These are phyloP conservation scores for Picathartes gymnocephalus DNA, from an alignment of 2,113 vertebrate genomes.

Conservation along the genomic window DNA sequence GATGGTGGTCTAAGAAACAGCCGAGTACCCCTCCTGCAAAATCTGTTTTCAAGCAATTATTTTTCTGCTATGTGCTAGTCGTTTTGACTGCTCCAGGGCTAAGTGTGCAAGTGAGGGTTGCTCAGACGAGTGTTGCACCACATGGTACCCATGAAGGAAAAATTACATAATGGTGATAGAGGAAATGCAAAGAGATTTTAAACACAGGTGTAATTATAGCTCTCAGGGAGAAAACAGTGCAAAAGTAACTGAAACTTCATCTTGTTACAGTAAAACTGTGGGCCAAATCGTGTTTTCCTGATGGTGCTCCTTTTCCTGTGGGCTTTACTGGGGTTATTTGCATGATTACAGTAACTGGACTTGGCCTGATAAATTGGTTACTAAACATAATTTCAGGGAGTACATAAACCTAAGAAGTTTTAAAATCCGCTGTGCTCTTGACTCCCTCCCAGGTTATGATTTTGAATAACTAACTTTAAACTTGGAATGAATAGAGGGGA, in stretches of 20 bases:
- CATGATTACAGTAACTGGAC: background rate
- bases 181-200: background rate
- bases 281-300: background rate
- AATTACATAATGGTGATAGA: background rate
- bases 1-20: background rate
- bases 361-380: background rate
- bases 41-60: background rate
- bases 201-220: background rate
- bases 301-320: background rate
- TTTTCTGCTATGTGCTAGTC: background rate
- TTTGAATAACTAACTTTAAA: background rate
- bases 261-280: background rate
- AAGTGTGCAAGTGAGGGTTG: background rate
- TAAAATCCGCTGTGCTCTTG: rapidly evolving
- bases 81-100: background rate
- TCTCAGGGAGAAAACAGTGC: background rate
- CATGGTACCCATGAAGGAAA: background rate
- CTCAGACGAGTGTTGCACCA: background rate
- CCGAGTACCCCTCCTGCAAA: background rate
- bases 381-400: background rate
- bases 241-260: background rate
- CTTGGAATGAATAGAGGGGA: background rate
- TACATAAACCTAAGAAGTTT: background rate
- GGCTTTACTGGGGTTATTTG: background rate
- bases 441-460: background rate